Percentiles rank a stretch among this genome's conserved stretches.
Evolutionary conservation across 2,113 vertebrate species (phyloP).

Genomic region (Semnornis frantzii): DNA sequence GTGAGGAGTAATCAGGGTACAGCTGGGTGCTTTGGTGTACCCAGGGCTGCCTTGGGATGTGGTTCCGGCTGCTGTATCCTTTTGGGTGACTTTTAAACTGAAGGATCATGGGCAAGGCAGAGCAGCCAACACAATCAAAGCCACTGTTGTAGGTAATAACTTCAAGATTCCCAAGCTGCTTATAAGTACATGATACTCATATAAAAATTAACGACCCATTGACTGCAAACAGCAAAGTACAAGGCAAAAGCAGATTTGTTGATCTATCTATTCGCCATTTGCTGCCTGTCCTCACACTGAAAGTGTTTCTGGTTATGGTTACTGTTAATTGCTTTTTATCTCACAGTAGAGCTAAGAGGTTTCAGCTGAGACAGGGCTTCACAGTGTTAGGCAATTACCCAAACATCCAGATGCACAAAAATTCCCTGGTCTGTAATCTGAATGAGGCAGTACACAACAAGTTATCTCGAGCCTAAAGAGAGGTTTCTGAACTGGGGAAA

Average conservation of each 20-base stretch:
- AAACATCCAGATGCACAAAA: conserved; percentile 39
- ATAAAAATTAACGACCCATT: conserved; percentile 61
- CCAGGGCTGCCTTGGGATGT: neutral
- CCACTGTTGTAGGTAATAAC: neutral
- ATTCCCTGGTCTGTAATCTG: conserved; percentile 36
- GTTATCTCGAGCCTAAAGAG: neutral
- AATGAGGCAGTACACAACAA: neutral
- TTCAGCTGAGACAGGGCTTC: conserved; percentile 19
- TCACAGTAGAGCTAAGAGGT: conserved; percentile 15
- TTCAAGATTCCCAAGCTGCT: conserved; percentile 26
- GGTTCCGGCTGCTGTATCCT: neutral
- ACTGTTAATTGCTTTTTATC: conserved; percentile 61
- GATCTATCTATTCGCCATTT: conserved; percentile 38
- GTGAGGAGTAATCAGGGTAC: neutral
- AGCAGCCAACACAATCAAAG: conserved; percentile 13
- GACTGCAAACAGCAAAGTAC: conserved; percentile 28
- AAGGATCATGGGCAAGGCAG: neutral
- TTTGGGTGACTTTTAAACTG: neutral
- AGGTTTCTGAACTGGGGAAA: neutral
- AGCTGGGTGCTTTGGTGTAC: neutral
- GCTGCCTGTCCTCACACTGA: neutral
- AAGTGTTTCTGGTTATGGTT: conserved; percentile 54
- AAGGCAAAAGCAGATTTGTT: conserved; percentile 45
- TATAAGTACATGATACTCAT: neutral
- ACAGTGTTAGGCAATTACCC: conserved; percentile 31